Base-by-base conservation (phyloP, 2,888 invertebrate species). In the Athalia circularis region DNA sequence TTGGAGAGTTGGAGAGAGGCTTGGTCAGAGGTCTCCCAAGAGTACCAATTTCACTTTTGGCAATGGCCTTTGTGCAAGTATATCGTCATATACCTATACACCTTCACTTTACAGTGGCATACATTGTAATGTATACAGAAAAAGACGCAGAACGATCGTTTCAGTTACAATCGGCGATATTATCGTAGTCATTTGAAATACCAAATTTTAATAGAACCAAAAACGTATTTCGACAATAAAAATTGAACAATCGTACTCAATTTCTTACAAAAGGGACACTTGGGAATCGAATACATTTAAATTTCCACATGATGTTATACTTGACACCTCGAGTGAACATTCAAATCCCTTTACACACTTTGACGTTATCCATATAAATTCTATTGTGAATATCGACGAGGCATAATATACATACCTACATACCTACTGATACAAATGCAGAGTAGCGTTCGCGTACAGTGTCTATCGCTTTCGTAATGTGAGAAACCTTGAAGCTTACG, bases 11-110 rank as follows among this genome's bases (percentile, higher is more conserved):
- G 77, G 65, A 29, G 45, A 57, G 65, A 15, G 48, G 47, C 43
- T 70, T 57, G 70, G 70, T 70, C 70, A 70, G 57, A 70, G 70
- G 57, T 70, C 70, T 72, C 57, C 47, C 52, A 15, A 29, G 59
- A 59, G 52, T 85, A 84, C 83, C 83, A 86, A 85, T 90, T 90
- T 90, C 90, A 89, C 89, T 89, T 90, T 90, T 90, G 89, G 87
- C 89, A 89, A 90, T 90, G 90, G 89, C 89, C 89, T 90, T 87
- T 85, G 62, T 62, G 64, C 75, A 52, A 15, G 50, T 50, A 75
- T 62, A 52, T 45, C 75, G 75, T 50, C 62, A 6, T 75, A 54
- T 4, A 11, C n/a, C 54, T 54, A 54, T 54, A 11, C n/a, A 54
- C 54, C 9, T 72, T 72, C 72, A 29, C 52, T 59, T 52, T 15